These are phyloP conservation scores for Diarsia dahlii DNA, from an alignment of 2,888 invertebrate species.

Conservation along the genomic window DNA sequence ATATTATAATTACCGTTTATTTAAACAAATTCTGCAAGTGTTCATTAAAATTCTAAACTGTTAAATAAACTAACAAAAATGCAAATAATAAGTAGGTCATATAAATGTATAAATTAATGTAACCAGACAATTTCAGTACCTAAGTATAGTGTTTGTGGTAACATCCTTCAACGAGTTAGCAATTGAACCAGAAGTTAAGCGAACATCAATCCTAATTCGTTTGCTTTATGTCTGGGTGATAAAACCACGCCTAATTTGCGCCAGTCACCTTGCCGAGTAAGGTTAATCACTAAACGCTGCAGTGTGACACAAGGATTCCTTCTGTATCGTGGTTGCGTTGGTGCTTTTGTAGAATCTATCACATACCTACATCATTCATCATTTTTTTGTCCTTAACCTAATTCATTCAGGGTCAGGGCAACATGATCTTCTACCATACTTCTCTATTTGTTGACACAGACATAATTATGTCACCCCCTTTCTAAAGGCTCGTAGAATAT, in stretches of 20 bases:
- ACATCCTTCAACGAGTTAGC: conserved; percentile 12
- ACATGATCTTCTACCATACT: not conserved
- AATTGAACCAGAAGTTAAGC: conserved; percentile 4
- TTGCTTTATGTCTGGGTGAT: conserved; percentile 9
- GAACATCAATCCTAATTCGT: conserved; percentile 18
- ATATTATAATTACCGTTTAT: not conserved
- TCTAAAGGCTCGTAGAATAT: not conserved
- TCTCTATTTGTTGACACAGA: not conserved
- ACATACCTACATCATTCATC: not conserved
- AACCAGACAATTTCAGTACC: not conserved
- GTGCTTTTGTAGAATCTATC: not conserved
- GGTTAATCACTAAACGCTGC: conserved; percentile 9
- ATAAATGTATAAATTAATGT: not conserved
- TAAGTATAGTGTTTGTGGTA: not conserved
- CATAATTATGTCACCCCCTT: not conserved
- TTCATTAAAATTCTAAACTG: not conserved
- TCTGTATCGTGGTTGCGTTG: not conserved
- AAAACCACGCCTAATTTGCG: conserved; percentile 20
- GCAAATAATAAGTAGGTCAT: not conserved
- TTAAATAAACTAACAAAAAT: not conserved
- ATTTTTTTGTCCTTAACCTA: not conserved
- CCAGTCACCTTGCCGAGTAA: conserved; percentile 28
- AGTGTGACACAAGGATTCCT: not conserved
- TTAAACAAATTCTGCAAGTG: not conserved
- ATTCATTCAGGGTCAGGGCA: not conserved